phyloP scores from a whole-genome alignment of 2,888 invertebrate species.

The Meliscaeva auricollis region DNA sequence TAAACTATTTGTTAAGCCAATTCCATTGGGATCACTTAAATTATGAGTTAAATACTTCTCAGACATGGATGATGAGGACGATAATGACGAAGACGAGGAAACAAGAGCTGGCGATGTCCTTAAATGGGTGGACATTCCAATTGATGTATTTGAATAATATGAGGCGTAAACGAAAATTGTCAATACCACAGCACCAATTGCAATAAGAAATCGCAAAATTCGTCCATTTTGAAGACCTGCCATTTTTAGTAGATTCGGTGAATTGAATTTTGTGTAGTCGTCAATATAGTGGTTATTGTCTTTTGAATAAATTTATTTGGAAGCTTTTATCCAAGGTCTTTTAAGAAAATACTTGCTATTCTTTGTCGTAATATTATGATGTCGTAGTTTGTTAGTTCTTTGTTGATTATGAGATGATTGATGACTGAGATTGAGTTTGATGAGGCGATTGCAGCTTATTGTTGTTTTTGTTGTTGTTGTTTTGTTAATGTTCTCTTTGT shows the following conservation, averaged over 20 bases:
- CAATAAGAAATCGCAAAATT: constrained; percentile 84
- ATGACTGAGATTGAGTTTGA: background rate
- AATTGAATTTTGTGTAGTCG: background rate
- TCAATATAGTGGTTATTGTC: background rate
- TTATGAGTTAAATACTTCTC: constrained; percentile 55
- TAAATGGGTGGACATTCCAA: constrained; percentile 80
- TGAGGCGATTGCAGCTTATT: background rate
- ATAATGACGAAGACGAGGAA: constrained; percentile 48
- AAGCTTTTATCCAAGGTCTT: constrained; percentile 28
- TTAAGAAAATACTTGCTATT: constrained; percentile 2
- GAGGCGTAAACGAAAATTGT: constrained; percentile 85
- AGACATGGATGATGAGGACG: constrained; percentile 44
- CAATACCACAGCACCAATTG: constrained; percentile 83
- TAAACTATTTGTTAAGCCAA: constrained; percentile 16
- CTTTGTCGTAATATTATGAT: background rate
- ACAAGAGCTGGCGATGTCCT: constrained; percentile 74
- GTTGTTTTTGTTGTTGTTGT: too few relatives aligned
- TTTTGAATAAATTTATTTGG: background rate
- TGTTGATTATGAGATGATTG: background rate
- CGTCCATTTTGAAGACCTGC: constrained; percentile 83
- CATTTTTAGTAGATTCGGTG: constrained; percentile 69
- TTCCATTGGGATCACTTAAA: constrained; percentile 46
- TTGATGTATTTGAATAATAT: constrained; percentile 83
- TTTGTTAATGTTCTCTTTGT: background rate
- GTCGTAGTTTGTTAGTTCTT: background rate